Conservation (phyloP, 2,888 invertebrate species). For the Oxyscelio sp. region DNA sequence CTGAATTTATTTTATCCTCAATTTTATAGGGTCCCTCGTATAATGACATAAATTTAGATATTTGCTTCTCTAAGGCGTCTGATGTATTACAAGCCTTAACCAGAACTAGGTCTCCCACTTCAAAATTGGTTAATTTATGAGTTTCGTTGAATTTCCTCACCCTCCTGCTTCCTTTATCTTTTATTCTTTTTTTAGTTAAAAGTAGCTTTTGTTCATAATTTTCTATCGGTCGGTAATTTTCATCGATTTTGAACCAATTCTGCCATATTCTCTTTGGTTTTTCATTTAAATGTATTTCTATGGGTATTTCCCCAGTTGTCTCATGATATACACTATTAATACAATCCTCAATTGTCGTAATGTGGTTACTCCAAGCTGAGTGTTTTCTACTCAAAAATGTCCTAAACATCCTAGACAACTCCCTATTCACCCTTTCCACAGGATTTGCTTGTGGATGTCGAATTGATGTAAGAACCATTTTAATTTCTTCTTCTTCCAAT, state of each 20-base stretch:
- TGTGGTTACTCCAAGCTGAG: too few relatives aligned
- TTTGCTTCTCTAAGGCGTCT: slow-evolving; percentile 2
- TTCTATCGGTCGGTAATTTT: neutral
- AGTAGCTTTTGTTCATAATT: neutral
- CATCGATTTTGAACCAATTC: too few relatives aligned
- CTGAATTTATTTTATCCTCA: slow-evolving; percentile 23
- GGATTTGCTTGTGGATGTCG: too few relatives aligned
- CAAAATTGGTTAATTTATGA: neutral
- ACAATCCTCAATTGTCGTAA: too few relatives aligned
- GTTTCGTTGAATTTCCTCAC: too few relatives aligned
- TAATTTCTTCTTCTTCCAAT: neutral
- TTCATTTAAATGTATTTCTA: neutral
- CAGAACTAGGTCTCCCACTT: slow-evolving; percentile 35
- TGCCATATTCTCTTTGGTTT: too few relatives aligned
- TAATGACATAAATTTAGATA: slow-evolving; percentile 49
- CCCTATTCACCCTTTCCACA: too few relatives aligned
- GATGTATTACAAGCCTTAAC: too few relatives aligned
- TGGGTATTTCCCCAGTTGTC: neutral
- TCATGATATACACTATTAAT: too few relatives aligned
- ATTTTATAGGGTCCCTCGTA: too few relatives aligned
- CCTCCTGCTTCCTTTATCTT: neutral
- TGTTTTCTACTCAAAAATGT: too few relatives aligned
- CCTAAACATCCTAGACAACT: neutral
- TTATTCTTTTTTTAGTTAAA: neutral
- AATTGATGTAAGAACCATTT: too few relatives aligned